These are phyloP conservation scores for Gallirallus australis DNA, from an alignment of 2,797 vertebrate genomes.

Conservation along the genomic window DNA sequence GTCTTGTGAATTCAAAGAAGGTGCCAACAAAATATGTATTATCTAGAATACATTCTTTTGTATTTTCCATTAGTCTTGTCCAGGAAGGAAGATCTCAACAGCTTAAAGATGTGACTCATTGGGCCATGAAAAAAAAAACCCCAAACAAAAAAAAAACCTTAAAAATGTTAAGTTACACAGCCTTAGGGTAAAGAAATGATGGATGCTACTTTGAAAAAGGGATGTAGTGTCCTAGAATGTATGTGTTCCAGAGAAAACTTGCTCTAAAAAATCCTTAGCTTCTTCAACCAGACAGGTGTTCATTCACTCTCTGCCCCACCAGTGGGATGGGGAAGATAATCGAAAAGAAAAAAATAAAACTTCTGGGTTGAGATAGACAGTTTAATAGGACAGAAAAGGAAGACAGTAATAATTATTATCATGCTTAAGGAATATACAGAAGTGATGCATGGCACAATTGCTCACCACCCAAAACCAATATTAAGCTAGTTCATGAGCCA, in stretches of 20 bases:
- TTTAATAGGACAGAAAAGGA: too few relatives aligned
- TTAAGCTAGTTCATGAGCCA: too few relatives aligned
- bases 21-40: background rate
- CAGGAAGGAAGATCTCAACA: background rate
- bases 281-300: background rate
- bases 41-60: background rate
- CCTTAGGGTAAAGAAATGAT: background rate
- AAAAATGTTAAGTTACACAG: background rate
- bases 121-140: background rate
- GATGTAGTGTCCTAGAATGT: background rate
- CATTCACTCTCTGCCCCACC: too few relatives aligned
- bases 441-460: too few relatives aligned
- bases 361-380: too few relatives aligned
- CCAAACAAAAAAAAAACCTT: background rate
- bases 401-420: too few relatives aligned
- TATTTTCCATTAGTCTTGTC: background rate
- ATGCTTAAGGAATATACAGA: too few relatives aligned
- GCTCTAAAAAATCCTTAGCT: background rate
- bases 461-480: too few relatives aligned
- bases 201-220: background rate
- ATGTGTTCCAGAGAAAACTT: background rate
- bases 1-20: background rate
- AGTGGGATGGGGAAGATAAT: too few relatives aligned
- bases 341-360: too few relatives aligned
- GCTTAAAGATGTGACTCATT: background rate